A percentile compares a stretch with the other conserved stretches of the same genome.
Evolutionary conservation across 2,113 vertebrate genomes (phyloP).

Genomic region (Cettia cetti): DNA sequence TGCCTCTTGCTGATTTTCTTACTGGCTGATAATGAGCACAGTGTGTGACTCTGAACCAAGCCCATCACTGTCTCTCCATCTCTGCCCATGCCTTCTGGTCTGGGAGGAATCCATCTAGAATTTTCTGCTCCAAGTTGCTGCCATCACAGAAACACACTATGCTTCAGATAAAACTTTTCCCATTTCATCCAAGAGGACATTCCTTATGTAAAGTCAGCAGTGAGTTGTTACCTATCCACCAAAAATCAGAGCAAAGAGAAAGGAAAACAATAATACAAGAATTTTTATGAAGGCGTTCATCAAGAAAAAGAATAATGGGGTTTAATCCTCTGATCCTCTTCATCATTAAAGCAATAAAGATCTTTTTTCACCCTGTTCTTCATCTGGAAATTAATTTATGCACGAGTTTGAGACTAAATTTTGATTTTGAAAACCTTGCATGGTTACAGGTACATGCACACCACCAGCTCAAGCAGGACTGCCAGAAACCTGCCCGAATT

Average conservation of each 20-base stretch:
- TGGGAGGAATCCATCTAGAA: background rate
- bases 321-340: background rate
- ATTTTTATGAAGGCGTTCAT: background rate
- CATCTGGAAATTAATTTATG: background rate
- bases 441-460: background rate
- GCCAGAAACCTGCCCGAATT: background rate
- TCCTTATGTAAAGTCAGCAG: background rate
- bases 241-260: background rate
- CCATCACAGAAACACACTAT: background rate
- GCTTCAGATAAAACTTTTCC: background rate
- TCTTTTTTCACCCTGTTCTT: background rate
- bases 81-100: background rate
- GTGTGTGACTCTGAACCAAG: rapidly evolving
- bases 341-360: background rate
- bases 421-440: background rate
- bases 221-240: background rate
- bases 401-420: background rate
- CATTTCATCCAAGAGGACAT: background rate
- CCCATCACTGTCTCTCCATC: background rate
- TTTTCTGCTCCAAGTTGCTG: background rate
- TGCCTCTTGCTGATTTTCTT: background rate
- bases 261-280: rapidly evolving
- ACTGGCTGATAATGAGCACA: background rate
- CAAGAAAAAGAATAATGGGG: background rate
- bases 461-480: background rate